phyloP scores from a whole-genome alignment of 2,113 vertebrate species.

The Brachyhypopomus occidentalis region DNA sequence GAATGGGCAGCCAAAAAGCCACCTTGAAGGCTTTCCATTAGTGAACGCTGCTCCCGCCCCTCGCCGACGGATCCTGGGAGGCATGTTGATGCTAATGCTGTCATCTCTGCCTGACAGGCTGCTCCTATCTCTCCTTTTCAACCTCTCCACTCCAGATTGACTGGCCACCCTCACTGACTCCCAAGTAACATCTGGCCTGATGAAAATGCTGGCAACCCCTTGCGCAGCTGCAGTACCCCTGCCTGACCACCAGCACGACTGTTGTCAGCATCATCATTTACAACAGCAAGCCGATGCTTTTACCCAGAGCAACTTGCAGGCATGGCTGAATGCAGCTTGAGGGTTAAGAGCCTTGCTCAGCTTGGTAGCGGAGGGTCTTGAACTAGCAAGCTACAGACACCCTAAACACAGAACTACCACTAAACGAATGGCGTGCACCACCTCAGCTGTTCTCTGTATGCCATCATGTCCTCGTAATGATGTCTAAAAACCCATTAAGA shows the following conservation, averaged over 20 bases:
- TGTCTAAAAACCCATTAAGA: no score
- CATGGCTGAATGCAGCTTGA: no score
- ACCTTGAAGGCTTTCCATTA: constrained; percentile 56
- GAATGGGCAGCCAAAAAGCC: constrained; percentile 49
- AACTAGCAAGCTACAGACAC: no score
- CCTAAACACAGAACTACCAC: no score
- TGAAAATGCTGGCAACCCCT: not conserved
- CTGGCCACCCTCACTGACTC: no score
- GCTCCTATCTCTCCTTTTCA: not conserved
- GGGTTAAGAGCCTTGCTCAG: no score
- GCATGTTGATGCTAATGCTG: constrained; percentile 43
- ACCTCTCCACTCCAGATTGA: not conserved
- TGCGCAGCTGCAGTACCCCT: not conserved
- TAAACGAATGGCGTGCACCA: no score
- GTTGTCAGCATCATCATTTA: not conserved
- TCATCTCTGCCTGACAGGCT: constrained; percentile 38
- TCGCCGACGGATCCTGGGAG: constrained; percentile 18
- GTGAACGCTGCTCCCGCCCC: not conserved
- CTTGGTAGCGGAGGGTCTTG: no score
- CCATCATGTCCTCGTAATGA: no score
- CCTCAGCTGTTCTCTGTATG: no score
- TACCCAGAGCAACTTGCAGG: no score
- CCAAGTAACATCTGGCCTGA: not conserved
- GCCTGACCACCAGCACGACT: not conserved
- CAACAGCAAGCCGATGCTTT: no score